A percentile compares a stretch with the other conserved stretches of the same genome.
These are phyloP conservation scores for Arenicola marina DNA, from an alignment of 2,888 invertebrate species.

Conservation along the genomic window DNA sequence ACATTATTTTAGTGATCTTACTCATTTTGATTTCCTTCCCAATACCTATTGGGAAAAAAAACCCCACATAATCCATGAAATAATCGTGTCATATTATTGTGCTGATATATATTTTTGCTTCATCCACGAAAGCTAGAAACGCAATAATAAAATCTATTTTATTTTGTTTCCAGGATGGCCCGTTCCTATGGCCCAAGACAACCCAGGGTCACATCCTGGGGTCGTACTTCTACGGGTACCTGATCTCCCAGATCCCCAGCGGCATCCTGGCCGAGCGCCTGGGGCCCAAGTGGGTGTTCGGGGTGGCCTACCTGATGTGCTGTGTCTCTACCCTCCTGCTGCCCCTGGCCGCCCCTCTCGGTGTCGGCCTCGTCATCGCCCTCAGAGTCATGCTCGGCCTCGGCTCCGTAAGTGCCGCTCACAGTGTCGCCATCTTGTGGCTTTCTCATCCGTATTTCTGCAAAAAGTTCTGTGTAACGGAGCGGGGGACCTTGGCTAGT, in stretches of 20 bases:
- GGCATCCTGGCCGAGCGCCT: constrained; percentile 40
- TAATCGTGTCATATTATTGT: too few relatives aligned
- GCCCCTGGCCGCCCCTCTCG: constrained; percentile 38
- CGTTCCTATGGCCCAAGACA: constrained; percentile 66
- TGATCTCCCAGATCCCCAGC: constrained; percentile 55
- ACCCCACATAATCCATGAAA: too few relatives aligned
- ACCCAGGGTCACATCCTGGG: constrained; percentile 65
- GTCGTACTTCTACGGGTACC: constrained; percentile 66
- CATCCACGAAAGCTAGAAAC: too few relatives aligned
- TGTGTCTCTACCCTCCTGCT: constrained; percentile 39
- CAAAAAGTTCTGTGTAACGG: too few relatives aligned
- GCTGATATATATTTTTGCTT: too few relatives aligned
- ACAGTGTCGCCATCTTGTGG: too few relatives aligned
- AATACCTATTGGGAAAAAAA: too few relatives aligned
- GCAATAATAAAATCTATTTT: background rate
- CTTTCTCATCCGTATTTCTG: too few relatives aligned
- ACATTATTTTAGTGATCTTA: too few relatives aligned
- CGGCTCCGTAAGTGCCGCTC: constrained; percentile 43
- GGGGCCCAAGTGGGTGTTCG: constrained; percentile 50
- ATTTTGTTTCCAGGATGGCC: constrained; percentile 44
- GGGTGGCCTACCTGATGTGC: constrained; percentile 39
- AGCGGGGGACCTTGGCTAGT: too few relatives aligned
- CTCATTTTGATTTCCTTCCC: too few relatives aligned
- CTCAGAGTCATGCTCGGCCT: constrained; percentile 39
- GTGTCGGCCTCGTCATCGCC: constrained; percentile 37